Base-by-base conservation (phyloP, 2,797 vertebrate species). In the Urophycis tenuis region DNA sequence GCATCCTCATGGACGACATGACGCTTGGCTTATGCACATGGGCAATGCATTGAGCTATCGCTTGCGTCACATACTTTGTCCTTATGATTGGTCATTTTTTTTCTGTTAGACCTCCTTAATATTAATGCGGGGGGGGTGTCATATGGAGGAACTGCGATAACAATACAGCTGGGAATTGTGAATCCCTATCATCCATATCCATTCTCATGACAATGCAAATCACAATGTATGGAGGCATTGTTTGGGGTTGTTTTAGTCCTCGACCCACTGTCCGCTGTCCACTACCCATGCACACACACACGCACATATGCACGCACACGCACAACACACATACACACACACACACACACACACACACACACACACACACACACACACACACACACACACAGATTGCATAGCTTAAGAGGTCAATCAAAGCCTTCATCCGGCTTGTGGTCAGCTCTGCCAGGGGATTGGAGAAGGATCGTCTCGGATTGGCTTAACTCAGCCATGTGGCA, bases 371-470 rank as follows among this genome's bases (percentile, higher is more conserved):
- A 31, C 30, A 31, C 25, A 71, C 29, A 32, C 70, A 71, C 15
- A 34, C 19, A 78, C 77, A 45, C 72, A 78, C 30, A 41, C 60
- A 53, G 15, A 41, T 60, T 72, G 19, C 22, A 72, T 67, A 67
- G 60, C 25, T 67, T 67, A 29, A 30, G 60, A 67, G 60, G 60
- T 67, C n/a, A 49, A 67, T 67, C 29, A 85, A 87, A 89, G 83
- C 81, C 73, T 30, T 77, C 74, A 88, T 87, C 87, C 87, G 82
- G 77, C 85, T 83, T 82, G 60, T 82, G 77, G 76, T 85, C 74
- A 79, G 67, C 85, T 84, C 83, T 85, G 75, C 81, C 29, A 78
- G 77, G 79, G 81, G 86, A 88, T 88, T 87, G 80, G n/a, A 80
- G 79, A 49, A 78, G 81, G 85, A 83, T 84, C 81, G 74, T 77